phyloP scores from a whole-genome alignment of 2,888 invertebrate genomes.

The Sinohyriopsis cumingii region DNA sequence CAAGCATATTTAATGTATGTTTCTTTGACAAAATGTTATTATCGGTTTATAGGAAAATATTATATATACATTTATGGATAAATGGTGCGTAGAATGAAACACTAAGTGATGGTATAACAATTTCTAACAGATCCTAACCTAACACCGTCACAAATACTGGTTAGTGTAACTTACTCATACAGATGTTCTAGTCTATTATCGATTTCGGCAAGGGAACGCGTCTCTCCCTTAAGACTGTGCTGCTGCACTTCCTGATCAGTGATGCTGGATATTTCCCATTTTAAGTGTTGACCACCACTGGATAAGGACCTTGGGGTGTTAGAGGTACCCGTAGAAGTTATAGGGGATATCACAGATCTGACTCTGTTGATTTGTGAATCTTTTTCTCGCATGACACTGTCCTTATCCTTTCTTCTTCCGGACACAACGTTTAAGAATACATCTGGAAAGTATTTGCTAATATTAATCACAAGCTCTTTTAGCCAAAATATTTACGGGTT shows the following conservation, averaged over 20 bases:
- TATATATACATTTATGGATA: background rate
- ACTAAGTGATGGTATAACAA: background rate
- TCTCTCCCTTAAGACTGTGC: conserved; percentile 33
- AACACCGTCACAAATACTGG: background rate
- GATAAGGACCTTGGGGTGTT: conserved; percentile 63
- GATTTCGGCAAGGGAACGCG: conserved; percentile 56
- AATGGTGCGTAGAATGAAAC: background rate
- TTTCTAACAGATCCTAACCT: too few species aligned
- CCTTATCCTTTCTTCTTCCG: conserved; percentile 6
- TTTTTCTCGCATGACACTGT: conserved; percentile 14
- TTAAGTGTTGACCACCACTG: conserved; percentile 52
- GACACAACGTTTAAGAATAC: background rate
- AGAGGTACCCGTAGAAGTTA: conserved; percentile 60
- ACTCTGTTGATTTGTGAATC: conserved; percentile 12
- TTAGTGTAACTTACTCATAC: conserved; percentile 53
- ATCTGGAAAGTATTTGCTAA: background rate
- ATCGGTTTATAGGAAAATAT: background rate
- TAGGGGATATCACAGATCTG: conserved; percentile 46
- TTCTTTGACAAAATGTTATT: background rate
- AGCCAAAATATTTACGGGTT: too few species aligned
- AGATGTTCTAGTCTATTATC: conserved; percentile 62
- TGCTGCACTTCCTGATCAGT: conserved; percentile 50
- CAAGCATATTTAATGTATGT: background rate
- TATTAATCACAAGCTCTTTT: background rate
- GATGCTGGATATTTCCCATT: conserved; percentile 51